phyloP scores from a whole-genome alignment of 2,888 invertebrate species.

The Caenorhabditis doughertyi region DNA sequence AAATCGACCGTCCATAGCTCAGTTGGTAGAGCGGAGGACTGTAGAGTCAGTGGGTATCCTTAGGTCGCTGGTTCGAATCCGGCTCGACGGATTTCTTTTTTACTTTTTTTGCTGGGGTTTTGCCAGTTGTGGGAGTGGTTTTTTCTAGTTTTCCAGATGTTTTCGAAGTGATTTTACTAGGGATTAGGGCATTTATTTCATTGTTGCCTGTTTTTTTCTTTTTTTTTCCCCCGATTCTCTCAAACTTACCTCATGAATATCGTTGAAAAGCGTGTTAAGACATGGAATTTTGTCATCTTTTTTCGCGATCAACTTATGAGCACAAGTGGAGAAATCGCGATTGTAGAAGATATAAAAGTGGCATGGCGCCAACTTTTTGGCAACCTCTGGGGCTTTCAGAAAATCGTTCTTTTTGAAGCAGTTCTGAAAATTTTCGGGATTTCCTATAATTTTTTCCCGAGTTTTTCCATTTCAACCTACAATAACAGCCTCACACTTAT shows the following conservation, averaged over 20 bases:
- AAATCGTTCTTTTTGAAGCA: not conserved
- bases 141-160: no score
- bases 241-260: conserved; percentile 27
- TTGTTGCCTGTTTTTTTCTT: no score
- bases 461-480: no score
- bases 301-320: conserved; percentile 31
- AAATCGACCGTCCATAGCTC: conserved; percentile 11
- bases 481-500: conserved; percentile 30
- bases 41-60: conserved; percentile 73
- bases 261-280: conserved; percentile 42
- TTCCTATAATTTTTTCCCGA: no score
- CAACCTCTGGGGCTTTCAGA: not conserved
- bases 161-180: no score
- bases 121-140: no score
- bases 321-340: conserved; percentile 15
- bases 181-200: no score
- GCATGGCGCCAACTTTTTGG: conserved; percentile 1
- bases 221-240: no score
- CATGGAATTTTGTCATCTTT: conserved; percentile 38
- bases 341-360: conserved; percentile 23
- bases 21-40: conserved; percentile 73
- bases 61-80: conserved; percentile 78
- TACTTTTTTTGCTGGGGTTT: no score
- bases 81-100: conserved; percentile 71
- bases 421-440: not conserved